Percentiles rank a stretch among this genome's conserved stretches.
Conservation (phyloP, 2,888 invertebrate genomes). For the Aporophyla nigra region DNA sequence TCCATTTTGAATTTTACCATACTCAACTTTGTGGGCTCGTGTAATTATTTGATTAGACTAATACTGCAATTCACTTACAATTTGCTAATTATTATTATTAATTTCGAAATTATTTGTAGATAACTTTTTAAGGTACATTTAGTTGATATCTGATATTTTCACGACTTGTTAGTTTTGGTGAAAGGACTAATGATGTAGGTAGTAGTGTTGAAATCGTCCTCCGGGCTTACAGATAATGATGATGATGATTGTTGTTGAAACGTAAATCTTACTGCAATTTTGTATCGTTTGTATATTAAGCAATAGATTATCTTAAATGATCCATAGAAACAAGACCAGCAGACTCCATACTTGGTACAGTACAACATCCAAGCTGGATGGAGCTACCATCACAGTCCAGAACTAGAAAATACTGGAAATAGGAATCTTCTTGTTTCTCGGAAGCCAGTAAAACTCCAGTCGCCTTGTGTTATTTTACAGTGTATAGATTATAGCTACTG, state of each 20-base stretch:
- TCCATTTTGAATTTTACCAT: not conserved
- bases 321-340: not conserved
- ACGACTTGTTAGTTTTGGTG: not conserved
- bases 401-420: not conserved
- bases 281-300: not conserved
- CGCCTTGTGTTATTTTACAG: not conserved
- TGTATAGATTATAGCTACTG: not conserved
- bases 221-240: not conserved
- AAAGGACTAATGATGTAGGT: not conserved
- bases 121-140: not conserved
- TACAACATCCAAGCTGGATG: not conserved
- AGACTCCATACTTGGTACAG: not conserved
- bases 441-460: not conserved
- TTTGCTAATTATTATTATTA: not conserved
- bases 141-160: not conserved
- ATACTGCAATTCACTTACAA: not conserved
- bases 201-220: slow-evolving; percentile 8
- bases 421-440: not conserved
- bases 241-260: slow-evolving; percentile 1
- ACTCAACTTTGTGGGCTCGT: not conserved
- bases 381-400: not conserved
- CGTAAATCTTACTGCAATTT: not conserved
- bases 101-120: not conserved
- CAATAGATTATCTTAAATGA: not conserved
- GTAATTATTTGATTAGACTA: slow-evolving; percentile 11